Base-by-base conservation (phyloP, 1,140 invertebrate genomes). In the Zaprionus ornatus region DNA sequence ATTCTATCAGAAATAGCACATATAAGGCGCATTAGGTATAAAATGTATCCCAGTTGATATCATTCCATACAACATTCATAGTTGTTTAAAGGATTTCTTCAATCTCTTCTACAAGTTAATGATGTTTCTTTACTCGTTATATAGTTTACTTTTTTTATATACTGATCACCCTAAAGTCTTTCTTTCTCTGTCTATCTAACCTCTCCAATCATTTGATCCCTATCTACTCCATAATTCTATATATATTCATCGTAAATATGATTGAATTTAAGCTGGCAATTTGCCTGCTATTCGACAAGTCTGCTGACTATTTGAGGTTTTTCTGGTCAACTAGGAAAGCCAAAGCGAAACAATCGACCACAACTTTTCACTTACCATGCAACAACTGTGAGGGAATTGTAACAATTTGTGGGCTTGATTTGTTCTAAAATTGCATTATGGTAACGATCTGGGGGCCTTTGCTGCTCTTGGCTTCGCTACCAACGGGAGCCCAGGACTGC, bases 341-440 rank as follows among this genome's bases (percentile, higher is more conserved):
- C n/a, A 9, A 48, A 19, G 42, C 45, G 19, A 50, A 56, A 42
- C 23, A 65, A 55, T 65, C 25, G 32, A 55, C 32, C 52, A 19
- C 52, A 55, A 42, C 15, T 55, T 65, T 27, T 40, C 23, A 37
- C 23, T 54, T 61, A 17, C 19, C 45, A 21, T 50, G 45, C 19
- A 23, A 50, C 40, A 50, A 45, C 19, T 37, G 59, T 25, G 0
- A 21, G 48, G 9, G 29, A 64, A 37, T 54, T 54, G 21, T 12
- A 35, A 37, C 48, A 54, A 54, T 64, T 64, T 64, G 29, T 35
- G 29, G 27, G 21, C 29, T 64, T 54, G 61, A 64, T 64, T 64
- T 37, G 48, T 54, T 64, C 15, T 21, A 37, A 12, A 54, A 64
- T 64, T 52, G 60, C 27, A 62, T 62, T 62, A 50, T 25, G 19